Evolutionary conservation across 1,140 invertebrate genomes (phyloP).

Genomic region (Amyelois transitella): DNA sequence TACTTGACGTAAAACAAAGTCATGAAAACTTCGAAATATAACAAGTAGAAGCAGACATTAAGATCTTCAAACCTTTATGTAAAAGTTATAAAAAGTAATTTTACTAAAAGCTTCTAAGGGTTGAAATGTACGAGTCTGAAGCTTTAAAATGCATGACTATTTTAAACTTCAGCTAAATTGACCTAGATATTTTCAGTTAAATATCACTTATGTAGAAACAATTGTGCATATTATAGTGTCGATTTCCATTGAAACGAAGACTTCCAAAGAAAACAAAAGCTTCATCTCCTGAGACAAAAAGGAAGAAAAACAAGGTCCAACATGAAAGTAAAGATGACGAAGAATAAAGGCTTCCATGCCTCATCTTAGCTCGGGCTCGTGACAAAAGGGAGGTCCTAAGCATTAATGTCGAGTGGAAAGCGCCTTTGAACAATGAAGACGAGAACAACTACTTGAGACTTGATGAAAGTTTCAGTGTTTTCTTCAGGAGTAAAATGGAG

Average conservation of each 20-base stretch:
- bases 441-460: constrained; percentile 27
- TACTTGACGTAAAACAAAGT: too few species aligned
- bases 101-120: neutral
- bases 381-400: constrained; percentile 34
- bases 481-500: neutral
- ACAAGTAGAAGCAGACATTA: too few species aligned
- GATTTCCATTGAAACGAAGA: neutral
- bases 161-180: neutral
- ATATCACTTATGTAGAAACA: too few species aligned
- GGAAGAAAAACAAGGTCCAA: constrained; percentile 17
- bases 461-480: constrained; percentile 31
- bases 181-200: too few species aligned
- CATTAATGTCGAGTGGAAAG: constrained; percentile 31
- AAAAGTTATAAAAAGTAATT: too few species aligned
- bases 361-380: constrained; percentile 16
- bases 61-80: too few species aligned
- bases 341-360: constrained; percentile 28
- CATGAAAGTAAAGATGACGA: constrained; percentile 8
- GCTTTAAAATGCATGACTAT: neutral
- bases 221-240: too few species aligned
- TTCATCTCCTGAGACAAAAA: constrained; percentile 9
- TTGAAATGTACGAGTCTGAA: neutral
- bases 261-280: neutral
- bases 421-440: constrained; percentile 34
- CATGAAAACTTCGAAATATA: too few species aligned